Conservation (phyloP, 2,113 vertebrate genomes). For the Protomyctophum bolini region DNA sequence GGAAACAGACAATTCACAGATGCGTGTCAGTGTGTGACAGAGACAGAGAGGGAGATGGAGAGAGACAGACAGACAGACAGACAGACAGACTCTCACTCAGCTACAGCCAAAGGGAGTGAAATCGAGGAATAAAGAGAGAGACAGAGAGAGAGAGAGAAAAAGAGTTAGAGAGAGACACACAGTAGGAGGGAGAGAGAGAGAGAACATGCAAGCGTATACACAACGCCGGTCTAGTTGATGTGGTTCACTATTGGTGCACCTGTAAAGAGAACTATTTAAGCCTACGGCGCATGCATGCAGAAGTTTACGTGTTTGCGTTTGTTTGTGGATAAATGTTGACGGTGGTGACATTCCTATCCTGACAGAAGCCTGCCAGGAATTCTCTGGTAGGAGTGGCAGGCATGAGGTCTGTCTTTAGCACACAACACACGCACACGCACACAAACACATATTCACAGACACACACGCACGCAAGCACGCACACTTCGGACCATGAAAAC, state of each 20-base stretch:
- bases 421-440: conserved; percentile 23
- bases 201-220: not conserved
- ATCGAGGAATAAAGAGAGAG: too few relatives aligned
- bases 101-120: too few relatives aligned
- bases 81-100: too few relatives aligned
- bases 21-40: conserved; percentile 2
- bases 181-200: too few relatives aligned
- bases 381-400: conserved; percentile 76
- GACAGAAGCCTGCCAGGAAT: conserved; percentile 73
- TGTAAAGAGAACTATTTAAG: conserved; percentile 1
- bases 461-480: not conserved
- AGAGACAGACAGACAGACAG: not conserved
- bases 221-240: not conserved
- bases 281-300: not conserved
- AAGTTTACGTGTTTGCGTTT: conserved; percentile 33
- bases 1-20: conserved; percentile 1
- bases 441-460: conserved; percentile 9
- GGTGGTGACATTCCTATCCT: conserved; percentile 65
- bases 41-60: not conserved
- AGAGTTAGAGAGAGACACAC: too few relatives aligned
- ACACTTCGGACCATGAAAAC: not conserved
- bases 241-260: not conserved
- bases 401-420: conserved; percentile 66
- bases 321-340: conserved; percentile 51
- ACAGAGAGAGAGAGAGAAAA: too few relatives aligned